Conservation (phyloP, 2,113 vertebrate species). For the Rhineura floridana region DNA sequence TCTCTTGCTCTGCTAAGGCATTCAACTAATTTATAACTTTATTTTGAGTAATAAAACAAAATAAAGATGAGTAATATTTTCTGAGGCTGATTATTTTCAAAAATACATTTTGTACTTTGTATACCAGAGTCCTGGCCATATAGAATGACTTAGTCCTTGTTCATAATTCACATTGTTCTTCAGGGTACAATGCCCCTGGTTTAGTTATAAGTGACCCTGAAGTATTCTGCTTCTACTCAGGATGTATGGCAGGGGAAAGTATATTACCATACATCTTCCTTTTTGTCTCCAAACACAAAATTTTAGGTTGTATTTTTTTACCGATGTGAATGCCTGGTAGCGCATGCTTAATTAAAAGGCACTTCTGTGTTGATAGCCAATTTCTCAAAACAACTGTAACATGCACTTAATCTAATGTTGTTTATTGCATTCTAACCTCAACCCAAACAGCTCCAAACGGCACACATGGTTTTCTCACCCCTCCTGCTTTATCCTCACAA, state of each 20-base stretch:
- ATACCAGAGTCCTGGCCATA: neutral
- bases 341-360: neutral
- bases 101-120: constrained; percentile 12
- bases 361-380: neutral
- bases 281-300: neutral
- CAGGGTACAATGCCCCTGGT: neutral
- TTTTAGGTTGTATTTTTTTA: neutral
- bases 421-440: neutral
- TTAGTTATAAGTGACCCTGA: neutral
- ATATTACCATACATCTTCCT: neutral
- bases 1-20: constrained; percentile 29
- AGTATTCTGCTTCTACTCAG: neutral
- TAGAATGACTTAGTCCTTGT: neutral
- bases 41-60: constrained; percentile 39
- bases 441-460: neutral
- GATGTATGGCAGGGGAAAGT: neutral
- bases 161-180: neutral
- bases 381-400: neutral
- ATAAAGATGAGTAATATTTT: constrained; percentile 30
- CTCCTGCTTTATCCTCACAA: neutral
- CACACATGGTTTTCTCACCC: neutral
- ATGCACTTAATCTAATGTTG: neutral
- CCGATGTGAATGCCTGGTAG: neutral
- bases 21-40: constrained; percentile 42
- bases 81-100: constrained; percentile 5